Base-by-base conservation (phyloP, 2,888 invertebrate species). In the Tuta absoluta region DNA sequence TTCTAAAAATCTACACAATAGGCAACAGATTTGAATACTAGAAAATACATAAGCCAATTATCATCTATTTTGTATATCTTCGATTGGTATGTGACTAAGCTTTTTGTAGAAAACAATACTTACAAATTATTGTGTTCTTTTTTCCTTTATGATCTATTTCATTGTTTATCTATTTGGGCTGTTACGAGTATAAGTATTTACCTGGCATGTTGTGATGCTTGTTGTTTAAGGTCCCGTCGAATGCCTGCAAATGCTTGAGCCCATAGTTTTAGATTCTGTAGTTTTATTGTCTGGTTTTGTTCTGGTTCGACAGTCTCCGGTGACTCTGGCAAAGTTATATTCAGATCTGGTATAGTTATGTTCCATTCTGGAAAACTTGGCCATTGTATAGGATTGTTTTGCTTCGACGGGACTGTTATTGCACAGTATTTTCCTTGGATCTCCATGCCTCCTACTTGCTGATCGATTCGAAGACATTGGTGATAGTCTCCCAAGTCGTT, bases 401-500 rank as follows among this genome's bases (percentile, higher is more conserved):
- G 78, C 1, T 75, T 57, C 0, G 82, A 14, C 0, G 82, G 79
- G 0, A 82, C 45, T 0, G 65, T 69, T 12, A 86, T 74, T 14
- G 85, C 76, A 66, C 91, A 89, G 70, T 92, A 92, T 75, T 92
- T 89, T 1, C 92, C 92, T 58, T 86, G 78, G 37, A 91, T 81
- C 0, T 75, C 68, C 68, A 77, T 75, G 17, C 74, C 65, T 38
- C 24, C 60, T 0, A 68, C 57, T 1, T 66, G 10, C 56, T 76
- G 58, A 68, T 81, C 65, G 48, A 84, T 81, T 58, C 65, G 64
- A 37, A 88, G 72, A 62, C 87, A 88, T 73, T 85, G 81, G 65
- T 75, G 72, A 65, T 84, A 88, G 69, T 84, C 85, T 1, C 92
- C 92, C 0, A 89, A 68, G 23, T 89, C 87, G 19, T 82, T 79